Percentiles rank a stretch among this genome's conserved stretches.
These are phyloP conservation scores for Dolichallabes microphthalmus DNA, from an alignment of 2,113 vertebrate genomes.

Conservation along the genomic window DNA sequence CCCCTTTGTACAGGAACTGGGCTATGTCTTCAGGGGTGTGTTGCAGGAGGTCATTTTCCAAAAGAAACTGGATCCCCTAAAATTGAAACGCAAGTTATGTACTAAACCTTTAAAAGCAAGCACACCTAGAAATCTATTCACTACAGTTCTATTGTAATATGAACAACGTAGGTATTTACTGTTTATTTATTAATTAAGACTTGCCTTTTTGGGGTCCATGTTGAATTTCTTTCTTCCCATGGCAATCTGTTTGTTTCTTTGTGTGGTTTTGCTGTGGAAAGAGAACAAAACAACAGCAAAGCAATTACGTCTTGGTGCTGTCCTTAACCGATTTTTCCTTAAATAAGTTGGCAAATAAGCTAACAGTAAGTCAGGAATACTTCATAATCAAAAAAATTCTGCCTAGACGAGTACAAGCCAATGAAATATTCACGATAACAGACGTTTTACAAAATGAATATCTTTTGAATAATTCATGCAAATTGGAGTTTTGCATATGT, in stretches of 20 bases:
- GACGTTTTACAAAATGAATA: background rate
- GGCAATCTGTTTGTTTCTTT: slow-evolving; percentile 96
- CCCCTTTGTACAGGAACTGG: slow-evolving; percentile 97
- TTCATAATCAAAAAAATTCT: background rate
- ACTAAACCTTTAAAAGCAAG: background rate
- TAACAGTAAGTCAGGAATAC: background rate
- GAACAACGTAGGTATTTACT: background rate
- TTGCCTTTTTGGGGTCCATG: slow-evolving; percentile 97
- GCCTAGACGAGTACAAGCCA: background rate
- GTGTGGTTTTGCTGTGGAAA: slow-evolving; percentile 85
- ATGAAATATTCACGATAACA: background rate
- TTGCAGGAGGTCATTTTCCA: slow-evolving; percentile 95
- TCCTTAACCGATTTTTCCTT: background rate
- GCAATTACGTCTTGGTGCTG: background rate
- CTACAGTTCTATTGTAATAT: background rate
- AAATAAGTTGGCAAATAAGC: background rate
- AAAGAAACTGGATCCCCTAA: slow-evolving; percentile 94
- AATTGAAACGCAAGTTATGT: slow-evolving; percentile 12
- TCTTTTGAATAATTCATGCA: background rate
- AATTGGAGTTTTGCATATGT: background rate
- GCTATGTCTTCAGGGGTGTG: slow-evolving; percentile 94
- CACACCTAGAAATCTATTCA: background rate
- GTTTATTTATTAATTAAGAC: background rate
- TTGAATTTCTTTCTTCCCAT: slow-evolving; percentile 99
- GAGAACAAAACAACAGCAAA: slow-evolving; percentile 17